Percentiles rank a stretch among this genome's conserved stretches.
Evolutionary conservation across 2,113 vertebrate genomes (phyloP).

Genomic region (Cynopterus brachyotis): DNA sequence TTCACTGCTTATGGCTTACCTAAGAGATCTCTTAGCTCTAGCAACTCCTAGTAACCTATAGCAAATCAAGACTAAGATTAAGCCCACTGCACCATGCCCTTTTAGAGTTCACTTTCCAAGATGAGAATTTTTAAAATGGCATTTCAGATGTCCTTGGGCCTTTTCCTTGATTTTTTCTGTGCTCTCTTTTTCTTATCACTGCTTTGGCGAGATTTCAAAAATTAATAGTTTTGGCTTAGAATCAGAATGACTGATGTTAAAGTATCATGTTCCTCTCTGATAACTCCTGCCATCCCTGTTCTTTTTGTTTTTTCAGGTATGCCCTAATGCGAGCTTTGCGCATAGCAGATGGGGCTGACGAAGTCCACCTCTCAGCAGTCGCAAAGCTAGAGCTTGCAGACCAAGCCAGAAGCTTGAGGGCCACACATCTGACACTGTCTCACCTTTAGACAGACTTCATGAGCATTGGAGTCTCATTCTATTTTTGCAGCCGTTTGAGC

Average conservation of each 20-base stretch:
- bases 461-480: too few species aligned
- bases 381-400: conserved; percentile 90
- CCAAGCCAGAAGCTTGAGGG: conserved; percentile 82
- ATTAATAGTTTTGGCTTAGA: not conserved
- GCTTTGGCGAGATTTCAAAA: not conserved
- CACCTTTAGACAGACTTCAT: rapidly evolving
- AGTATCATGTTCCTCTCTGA: not conserved
- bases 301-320: conserved; percentile 84
- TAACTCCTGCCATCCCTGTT: not conserved
- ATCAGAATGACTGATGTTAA: not conserved
- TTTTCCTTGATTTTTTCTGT: not conserved
- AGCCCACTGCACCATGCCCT: not conserved
- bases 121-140: not conserved
- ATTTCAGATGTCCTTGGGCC: not conserved
- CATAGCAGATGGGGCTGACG: conserved; percentile 93
- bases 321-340: conserved; percentile 84
- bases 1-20: not conserved
- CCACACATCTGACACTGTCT: conserved; percentile 55
- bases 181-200: not conserved
- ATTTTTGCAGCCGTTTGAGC: not conserved
- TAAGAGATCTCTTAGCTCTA: not conserved
- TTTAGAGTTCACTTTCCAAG: not conserved
- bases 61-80: not conserved
- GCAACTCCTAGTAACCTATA: not conserved
- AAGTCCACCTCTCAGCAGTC: conserved; percentile 94